Evolutionary conservation across 2,888 invertebrate genomes (phyloP).

Genomic region (Campaea margaritaria): DNA sequence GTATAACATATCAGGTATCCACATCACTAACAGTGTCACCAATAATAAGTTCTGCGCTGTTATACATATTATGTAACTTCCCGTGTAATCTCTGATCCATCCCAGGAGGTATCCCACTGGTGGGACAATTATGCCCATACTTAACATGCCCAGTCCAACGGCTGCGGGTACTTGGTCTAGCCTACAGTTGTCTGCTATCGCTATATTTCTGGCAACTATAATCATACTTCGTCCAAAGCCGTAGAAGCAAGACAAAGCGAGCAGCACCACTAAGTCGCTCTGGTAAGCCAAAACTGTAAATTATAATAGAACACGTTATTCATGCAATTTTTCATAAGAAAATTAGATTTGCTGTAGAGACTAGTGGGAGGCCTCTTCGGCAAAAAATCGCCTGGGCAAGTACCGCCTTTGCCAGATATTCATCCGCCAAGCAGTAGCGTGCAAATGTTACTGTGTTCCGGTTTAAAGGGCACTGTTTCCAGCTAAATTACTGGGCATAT

Average conservation of each 20-base stretch:
- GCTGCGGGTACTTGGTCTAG: slow-evolving; percentile 87
- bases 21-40: slow-evolving; percentile 81
- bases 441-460: too few relatives aligned
- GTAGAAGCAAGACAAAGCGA: slow-evolving; percentile 85
- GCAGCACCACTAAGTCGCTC: slow-evolving; percentile 78
- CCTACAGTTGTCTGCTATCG: slow-evolving; percentile 87
- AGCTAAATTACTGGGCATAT: too few relatives aligned
- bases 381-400: too few relatives aligned
- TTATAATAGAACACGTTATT: not conserved
- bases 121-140: slow-evolving; percentile 88
- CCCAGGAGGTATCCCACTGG: slow-evolving; percentile 87
- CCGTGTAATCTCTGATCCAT: slow-evolving; percentile 87
- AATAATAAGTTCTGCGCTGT: slow-evolving; percentile 86
- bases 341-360: too few relatives aligned
- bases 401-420: too few relatives aligned
- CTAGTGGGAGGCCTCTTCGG: too few relatives aligned
- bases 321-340: too few relatives aligned
- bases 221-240: slow-evolving; percentile 90
- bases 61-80: slow-evolving; percentile 87
- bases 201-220: slow-evolving; percentile 89
- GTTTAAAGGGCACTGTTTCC: too few relatives aligned
- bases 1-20: slow-evolving; percentile 86
- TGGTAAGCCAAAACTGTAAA: slow-evolving; percentile 87
- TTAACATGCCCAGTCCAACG: slow-evolving; percentile 89
- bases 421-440: too few relatives aligned